Conservation (phyloP, 2,797 vertebrate genomes). For the Tamandua tetradactyla region DNA sequence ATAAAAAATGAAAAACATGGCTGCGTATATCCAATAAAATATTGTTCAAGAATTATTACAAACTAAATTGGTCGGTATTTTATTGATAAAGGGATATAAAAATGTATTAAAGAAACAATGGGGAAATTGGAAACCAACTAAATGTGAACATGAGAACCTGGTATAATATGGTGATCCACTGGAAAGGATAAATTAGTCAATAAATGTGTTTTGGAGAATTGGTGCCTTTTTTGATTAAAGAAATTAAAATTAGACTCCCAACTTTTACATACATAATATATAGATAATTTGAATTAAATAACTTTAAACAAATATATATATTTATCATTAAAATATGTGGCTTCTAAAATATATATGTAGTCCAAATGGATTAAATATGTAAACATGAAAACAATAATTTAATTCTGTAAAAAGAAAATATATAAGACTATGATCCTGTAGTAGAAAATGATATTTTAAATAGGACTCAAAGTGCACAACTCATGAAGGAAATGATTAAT, state of each 20-base stretch:
- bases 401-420: background rate
- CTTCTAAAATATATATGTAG: background rate
- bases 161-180: background rate
- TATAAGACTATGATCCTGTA: background rate
- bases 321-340: too few relatives aligned
- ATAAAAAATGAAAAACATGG: background rate
- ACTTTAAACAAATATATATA: too few relatives aligned
- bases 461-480: background rate
- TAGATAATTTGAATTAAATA: too few relatives aligned
- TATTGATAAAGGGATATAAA: background rate
- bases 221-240: background rate
- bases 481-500: background rate
- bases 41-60: background rate
- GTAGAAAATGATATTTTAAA: background rate
- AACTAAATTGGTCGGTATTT: background rate
- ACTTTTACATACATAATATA: background rate
- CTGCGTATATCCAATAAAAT: background rate
- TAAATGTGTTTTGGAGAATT: background rate
- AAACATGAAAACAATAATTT: background rate
- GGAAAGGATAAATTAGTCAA: background rate
- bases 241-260: background rate
- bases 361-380: background rate
- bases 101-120: background rate
- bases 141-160: too few relatives aligned
- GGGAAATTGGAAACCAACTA: background rate